Evolutionary conservation across 2,888 invertebrate species (phyloP).

Genomic region (Nineta flava): DNA sequence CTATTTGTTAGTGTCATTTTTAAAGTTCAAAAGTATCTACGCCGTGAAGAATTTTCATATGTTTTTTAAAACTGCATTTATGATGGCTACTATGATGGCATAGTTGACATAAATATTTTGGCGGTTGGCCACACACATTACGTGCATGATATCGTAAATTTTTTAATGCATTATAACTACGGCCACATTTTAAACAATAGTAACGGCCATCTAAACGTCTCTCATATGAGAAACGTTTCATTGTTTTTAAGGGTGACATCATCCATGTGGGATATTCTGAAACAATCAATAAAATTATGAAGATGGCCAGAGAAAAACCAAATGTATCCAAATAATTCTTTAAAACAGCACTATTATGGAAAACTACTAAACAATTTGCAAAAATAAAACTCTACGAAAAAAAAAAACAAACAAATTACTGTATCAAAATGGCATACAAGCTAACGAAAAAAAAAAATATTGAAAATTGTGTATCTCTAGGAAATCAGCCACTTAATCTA

Average conservation of each 20-base stretch:
- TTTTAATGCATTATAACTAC: slow-evolving; percentile 9
- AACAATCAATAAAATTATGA: background rate
- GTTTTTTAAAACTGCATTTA: slow-evolving; percentile 8
- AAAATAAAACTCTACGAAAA: no score
- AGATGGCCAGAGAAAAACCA: no score
- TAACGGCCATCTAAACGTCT: slow-evolving; percentile 9
- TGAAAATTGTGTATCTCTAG: no score
- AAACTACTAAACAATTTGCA: no score
- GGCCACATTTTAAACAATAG: slow-evolving; percentile 14
- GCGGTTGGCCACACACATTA: slow-evolving; percentile 18
- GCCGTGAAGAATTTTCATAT: slow-evolving; percentile 10
- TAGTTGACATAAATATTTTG: slow-evolving; percentile 15
- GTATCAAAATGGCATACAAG: no score
- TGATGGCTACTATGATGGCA: slow-evolving; percentile 10
- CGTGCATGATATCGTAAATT: slow-evolving; percentile 24
- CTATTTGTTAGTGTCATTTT: background rate
- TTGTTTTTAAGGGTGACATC: background rate
- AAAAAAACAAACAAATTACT: no score
- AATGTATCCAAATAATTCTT: no score
- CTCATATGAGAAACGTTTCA: background rate
- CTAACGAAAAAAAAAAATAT: no score
- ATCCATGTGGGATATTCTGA: background rate
- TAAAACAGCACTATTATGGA: no score
- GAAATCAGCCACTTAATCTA: no score
- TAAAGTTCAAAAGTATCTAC: background rate